Percentiles rank a stretch among this genome's conserved stretches.
Conservation (phyloP, 2,113 vertebrate species). For the Piprites chloris region DNA sequence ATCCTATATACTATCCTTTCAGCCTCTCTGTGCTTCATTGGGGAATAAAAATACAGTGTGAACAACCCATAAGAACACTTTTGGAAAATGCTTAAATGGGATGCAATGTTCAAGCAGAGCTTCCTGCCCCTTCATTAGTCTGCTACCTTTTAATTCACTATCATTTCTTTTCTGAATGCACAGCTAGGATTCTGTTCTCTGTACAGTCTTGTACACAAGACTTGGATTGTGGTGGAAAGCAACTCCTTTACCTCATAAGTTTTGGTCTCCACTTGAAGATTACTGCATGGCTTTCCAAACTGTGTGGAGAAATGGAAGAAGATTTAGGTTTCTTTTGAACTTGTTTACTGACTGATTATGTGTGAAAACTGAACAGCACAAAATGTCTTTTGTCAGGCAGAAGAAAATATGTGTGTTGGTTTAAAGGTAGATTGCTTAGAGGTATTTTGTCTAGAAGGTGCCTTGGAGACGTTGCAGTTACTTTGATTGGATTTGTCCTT, state of each 20-base stretch:
- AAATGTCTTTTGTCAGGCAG: neutral
- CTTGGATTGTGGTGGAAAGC: neutral
- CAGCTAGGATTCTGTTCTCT: neutral
- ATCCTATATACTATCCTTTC: neutral
- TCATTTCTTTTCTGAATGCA: neutral
- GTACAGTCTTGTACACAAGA: neutral
- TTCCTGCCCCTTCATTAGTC: neutral
- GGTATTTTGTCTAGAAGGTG: neutral
- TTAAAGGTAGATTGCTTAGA: neutral
- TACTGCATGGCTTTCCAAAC: neutral
- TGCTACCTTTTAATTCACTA: neutral
- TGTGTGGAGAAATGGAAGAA: neutral
- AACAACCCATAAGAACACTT: neutral
- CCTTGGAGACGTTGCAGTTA: neutral
- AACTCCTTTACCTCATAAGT: neutral
- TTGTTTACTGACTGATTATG: neutral
- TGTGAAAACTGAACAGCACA: neutral
- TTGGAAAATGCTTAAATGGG: neutral
- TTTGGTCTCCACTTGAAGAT: neutral
- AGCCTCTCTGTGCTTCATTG: neutral
- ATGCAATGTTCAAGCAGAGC: neutral
- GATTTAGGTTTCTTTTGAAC: neutral
- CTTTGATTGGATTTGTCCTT: neutral
- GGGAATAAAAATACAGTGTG: neutral
- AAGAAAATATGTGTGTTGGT: neutral